Conservation (phyloP, 2,888 invertebrate genomes). For the Drosophila atroscutellata region DNA sequence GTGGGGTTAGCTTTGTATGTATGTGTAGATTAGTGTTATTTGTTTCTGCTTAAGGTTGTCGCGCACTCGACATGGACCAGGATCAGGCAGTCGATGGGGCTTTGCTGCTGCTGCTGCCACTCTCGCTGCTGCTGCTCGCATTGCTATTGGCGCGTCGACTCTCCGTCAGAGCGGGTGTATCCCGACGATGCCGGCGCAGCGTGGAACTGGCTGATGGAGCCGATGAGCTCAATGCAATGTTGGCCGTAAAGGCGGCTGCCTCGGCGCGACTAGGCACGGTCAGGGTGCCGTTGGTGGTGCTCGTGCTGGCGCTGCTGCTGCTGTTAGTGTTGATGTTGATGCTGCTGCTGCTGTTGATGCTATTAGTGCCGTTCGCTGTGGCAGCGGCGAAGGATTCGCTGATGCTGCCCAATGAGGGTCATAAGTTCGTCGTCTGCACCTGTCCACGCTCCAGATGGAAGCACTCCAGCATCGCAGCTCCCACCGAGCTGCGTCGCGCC, state of each 20-base stretch:
- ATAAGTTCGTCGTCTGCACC: slow-evolving; percentile 85
- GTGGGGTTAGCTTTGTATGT: slow-evolving; percentile 71
- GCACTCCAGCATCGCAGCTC: slow-evolving; percentile 89
- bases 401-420: slow-evolving; percentile 83
- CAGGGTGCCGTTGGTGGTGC: slow-evolving; percentile 48
- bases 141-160: slow-evolving; percentile 67
- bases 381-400: slow-evolving; percentile 82
- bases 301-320: slow-evolving; percentile 10
- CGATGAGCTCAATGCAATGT: slow-evolving; percentile 81
- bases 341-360: slow-evolving; percentile 31
- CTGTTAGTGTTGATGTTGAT: slow-evolving; percentile 28
- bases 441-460: slow-evolving; percentile 86
- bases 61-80: slow-evolving; percentile 68
- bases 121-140: slow-evolving; percentile 57
- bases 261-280: slow-evolving; percentile 79
- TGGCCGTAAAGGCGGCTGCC: slow-evolving; percentile 72
- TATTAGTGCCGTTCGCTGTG: slow-evolving; percentile 61
- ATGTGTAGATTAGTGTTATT: slow-evolving; percentile 38
- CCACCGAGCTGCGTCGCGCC: slow-evolving; percentile 88
- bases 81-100: slow-evolving; percentile 82
- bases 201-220: slow-evolving; percentile 82
- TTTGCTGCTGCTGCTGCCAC: slow-evolving; percentile 41
- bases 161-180: slow-evolving; percentile 59
- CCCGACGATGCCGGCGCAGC: slow-evolving; percentile 73
- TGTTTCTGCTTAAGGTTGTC: slow-evolving; percentile 48